Percentiles rank a stretch among this genome's conserved stretches.
Evolutionary conservation across 2,113 vertebrate genomes (phyloP).

Genomic region (Dicaeum eximium): DNA sequence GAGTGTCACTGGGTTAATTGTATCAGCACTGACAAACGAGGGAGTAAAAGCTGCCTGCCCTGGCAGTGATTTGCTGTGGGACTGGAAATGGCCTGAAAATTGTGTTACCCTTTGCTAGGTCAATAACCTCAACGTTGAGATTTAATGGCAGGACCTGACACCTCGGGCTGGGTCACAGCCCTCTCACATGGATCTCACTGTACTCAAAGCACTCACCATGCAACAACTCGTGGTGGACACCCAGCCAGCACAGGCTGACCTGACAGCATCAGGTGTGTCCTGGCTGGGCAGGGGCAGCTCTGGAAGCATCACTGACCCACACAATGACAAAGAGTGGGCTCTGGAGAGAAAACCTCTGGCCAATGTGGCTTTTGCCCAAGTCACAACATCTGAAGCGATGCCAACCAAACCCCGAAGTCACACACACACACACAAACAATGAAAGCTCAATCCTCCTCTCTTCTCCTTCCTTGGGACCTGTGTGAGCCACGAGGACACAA

Average conservation of each 20-base stretch:
- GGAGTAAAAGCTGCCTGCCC: neutral
- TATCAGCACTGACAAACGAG: neutral
- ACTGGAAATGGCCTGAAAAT: conserved; percentile 47
- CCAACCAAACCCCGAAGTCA: neutral
- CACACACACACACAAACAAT: rapidly evolving
- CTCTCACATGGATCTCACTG: neutral
- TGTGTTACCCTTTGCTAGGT: conserved; percentile 41
- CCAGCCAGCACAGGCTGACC: neutral
- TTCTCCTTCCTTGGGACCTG: neutral
- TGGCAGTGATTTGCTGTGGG: neutral
- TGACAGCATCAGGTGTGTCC: neutral
- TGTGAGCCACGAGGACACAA: neutral
- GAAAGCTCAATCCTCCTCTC: neutral
- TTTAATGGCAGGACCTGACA: neutral
- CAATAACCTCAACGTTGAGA: neutral
- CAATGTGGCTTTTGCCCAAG: neutral
- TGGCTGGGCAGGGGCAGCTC: rapidly evolving
- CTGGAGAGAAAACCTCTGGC: neutral
- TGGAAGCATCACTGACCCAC: neutral
- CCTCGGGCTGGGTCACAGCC: neutral
- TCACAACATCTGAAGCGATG: neutral
- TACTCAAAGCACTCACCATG: neutral
- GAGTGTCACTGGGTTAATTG: conserved; percentile 49
- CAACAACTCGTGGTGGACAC: rapidly evolving
- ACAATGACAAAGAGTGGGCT: neutral